These are phyloP conservation scores for Macrobrachium nipponense DNA, from an alignment of 1,140 invertebrate genomes.

Conservation along the genomic window DNA sequence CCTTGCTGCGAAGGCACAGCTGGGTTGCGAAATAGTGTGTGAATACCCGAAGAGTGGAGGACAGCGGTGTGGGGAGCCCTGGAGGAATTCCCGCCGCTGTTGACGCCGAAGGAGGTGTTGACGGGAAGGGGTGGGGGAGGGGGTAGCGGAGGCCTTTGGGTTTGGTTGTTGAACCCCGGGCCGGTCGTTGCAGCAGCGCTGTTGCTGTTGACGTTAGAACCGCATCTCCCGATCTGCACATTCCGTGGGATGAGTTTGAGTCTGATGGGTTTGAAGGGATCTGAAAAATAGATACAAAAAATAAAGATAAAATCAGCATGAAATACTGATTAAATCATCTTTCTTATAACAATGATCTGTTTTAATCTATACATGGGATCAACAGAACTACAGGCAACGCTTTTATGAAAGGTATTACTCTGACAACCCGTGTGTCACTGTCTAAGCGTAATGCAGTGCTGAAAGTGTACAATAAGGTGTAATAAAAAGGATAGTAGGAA, in stretches of 20 bases:
- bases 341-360: too few species aligned
- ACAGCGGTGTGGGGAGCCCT: constrained; percentile 32
- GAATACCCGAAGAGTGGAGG: constrained; percentile 22
- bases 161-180: background rate
- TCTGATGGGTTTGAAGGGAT: constrained; percentile 42
- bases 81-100: background rate
- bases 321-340: background rate
- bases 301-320: background rate
- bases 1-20: constrained; percentile 10
- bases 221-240: constrained; percentile 24
- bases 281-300: constrained; percentile 1
- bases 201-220: background rate
- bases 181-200: background rate
- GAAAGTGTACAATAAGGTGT: too few species aligned
- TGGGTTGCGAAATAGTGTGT: constrained; percentile 39
- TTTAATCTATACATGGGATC: too few species aligned
- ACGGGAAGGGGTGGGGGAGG: constrained; percentile 24
- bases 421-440: too few species aligned
- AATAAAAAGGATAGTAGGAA: too few species aligned
- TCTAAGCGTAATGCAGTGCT: too few species aligned
- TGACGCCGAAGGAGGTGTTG: background rate
- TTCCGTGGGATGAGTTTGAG: constrained; percentile 53
- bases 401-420: too few species aligned
- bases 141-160: constrained; percentile 7
- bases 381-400: too few species aligned